phyloP scores from a whole-genome alignment of 2,888 invertebrate genomes.

The Philopedon plagiatum region DNA sequence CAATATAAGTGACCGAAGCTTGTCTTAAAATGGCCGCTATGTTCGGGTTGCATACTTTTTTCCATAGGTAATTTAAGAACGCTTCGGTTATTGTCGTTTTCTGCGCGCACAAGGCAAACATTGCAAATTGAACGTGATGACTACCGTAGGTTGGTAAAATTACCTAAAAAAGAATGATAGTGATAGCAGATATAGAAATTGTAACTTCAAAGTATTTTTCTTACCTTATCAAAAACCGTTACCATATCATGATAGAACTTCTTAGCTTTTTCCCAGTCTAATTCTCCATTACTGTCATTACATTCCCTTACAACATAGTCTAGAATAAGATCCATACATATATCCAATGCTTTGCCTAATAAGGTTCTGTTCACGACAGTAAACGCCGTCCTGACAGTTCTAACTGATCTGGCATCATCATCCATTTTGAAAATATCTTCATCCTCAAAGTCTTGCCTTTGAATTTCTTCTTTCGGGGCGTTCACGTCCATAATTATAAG shows the following conservation, averaged over 20 bases:
- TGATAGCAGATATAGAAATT: too few relatives aligned
- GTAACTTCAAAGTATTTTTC: too few relatives aligned
- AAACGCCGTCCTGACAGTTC: conserved; percentile 60
- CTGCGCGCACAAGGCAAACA: conserved; percentile 82
- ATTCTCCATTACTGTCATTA: conserved; percentile 65
- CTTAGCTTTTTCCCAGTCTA: conserved; percentile 74
- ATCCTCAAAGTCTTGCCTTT: conserved; percentile 61
- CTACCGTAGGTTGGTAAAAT: conserved; percentile 88
- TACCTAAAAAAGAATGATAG: conserved; percentile 64
- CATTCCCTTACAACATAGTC: conserved; percentile 77
- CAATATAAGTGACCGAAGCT: conserved; percentile 80
- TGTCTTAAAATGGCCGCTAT: conserved; percentile 77
- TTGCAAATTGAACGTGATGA: conserved; percentile 82
- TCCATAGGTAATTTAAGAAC: conserved; percentile 82
- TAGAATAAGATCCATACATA: conserved; percentile 82
- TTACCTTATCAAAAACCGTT: conserved; percentile 79
- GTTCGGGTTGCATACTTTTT: conserved; percentile 78
- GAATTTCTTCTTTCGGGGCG: conserved; percentile 72
- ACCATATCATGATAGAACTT: conserved; percentile 75
- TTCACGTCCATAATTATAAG: conserved; percentile 83
- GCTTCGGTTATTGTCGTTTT: conserved; percentile 74
- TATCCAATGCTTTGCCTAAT: conserved; percentile 79
- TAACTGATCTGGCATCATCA: conserved; percentile 68
- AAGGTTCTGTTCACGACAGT: conserved; percentile 55
- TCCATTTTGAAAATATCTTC: conserved; percentile 74